These are phyloP conservation scores for Bellardia pandia DNA, from an alignment of 2,888 invertebrate genomes.

Conservation along the genomic window DNA sequence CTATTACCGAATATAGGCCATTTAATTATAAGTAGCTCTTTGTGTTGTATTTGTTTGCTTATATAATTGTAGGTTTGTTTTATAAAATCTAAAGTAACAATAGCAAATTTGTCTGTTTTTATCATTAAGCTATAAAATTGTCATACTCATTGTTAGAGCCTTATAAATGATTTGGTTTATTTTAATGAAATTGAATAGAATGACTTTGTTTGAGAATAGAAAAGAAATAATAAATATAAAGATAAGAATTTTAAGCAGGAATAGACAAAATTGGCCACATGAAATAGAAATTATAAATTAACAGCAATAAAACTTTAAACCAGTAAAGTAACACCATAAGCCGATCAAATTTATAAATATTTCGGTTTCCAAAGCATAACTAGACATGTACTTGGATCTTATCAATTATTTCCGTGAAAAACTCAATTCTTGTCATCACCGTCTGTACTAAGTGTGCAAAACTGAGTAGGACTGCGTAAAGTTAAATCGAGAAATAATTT, in stretches of 20 bases:
- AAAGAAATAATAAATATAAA: neutral
- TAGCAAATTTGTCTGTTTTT: slow-evolving; percentile 10
- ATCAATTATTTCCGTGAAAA: too few relatives aligned
- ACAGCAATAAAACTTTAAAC: too few relatives aligned
- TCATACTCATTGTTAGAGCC: slow-evolving; percentile 9
- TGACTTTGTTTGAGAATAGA: neutral
- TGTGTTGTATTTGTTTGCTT: neutral
- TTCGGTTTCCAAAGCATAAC: too few relatives aligned
- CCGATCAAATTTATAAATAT: too few relatives aligned
- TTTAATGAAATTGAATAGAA: slow-evolving; percentile 35
- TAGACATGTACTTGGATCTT: too few relatives aligned
- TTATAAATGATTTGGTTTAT: slow-evolving; percentile 12
- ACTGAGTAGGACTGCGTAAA: too few relatives aligned
- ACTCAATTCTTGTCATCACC: too few relatives aligned
- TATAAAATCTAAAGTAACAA: neutral
- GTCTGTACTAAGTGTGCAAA: too few relatives aligned
- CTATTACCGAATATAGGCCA: neutral
- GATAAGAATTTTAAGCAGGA: neutral
- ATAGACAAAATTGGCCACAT: neutral
- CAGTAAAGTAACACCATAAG: too few relatives aligned
- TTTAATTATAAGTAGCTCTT: neutral
- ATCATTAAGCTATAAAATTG: neutral
- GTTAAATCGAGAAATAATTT: too few relatives aligned
- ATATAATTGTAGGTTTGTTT: neutral
- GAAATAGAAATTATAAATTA: neutral